Evolutionary conservation across 2,113 vertebrate species (phyloP).

Genomic region (Microcebus lehilahytsara): DNA sequence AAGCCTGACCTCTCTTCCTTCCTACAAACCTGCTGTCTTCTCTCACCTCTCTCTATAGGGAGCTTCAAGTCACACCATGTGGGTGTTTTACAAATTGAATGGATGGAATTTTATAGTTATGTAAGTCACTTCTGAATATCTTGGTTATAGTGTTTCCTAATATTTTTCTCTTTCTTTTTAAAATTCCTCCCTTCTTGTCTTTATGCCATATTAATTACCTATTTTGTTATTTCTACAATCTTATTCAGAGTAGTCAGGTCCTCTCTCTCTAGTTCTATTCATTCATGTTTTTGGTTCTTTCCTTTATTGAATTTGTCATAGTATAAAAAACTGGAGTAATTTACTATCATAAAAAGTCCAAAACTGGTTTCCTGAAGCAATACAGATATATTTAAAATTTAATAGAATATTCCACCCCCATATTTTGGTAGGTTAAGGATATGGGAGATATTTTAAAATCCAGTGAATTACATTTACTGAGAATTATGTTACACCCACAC

Average conservation of each 20-base stretch:
- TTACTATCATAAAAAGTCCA: neutral
- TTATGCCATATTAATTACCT: neutral
- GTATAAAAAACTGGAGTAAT: neutral
- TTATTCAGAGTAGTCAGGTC: neutral
- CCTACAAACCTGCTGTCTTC: conserved; percentile 34
- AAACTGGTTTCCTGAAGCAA: neutral
- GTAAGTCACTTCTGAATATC: conserved; percentile 54
- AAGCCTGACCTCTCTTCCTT: conserved; percentile 57
- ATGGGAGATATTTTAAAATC: conserved; percentile 3
- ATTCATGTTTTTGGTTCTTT: neutral
- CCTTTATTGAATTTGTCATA: conserved; percentile 4
- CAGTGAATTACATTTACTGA: neutral
- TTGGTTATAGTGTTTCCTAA: conserved; percentile 18
- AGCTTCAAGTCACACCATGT: conserved; percentile 51
- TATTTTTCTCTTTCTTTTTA: conserved; percentile 15
- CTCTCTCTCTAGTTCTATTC: neutral
- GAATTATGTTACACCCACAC: neutral
- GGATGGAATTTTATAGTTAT: conserved; percentile 45
- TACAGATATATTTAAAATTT: neutral
- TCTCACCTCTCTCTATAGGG: conserved; percentile 56
- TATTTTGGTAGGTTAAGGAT: conserved; percentile 9
- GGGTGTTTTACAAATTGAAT: conserved; percentile 51
- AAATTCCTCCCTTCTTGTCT: neutral
- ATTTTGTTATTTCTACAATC: neutral
- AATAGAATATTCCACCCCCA: neutral